A percentile compares a stretch with the other conserved stretches of the same genome.
Conservation (phyloP, 2,888 invertebrate species). For the Branchinecta sandiegonensis region DNA sequence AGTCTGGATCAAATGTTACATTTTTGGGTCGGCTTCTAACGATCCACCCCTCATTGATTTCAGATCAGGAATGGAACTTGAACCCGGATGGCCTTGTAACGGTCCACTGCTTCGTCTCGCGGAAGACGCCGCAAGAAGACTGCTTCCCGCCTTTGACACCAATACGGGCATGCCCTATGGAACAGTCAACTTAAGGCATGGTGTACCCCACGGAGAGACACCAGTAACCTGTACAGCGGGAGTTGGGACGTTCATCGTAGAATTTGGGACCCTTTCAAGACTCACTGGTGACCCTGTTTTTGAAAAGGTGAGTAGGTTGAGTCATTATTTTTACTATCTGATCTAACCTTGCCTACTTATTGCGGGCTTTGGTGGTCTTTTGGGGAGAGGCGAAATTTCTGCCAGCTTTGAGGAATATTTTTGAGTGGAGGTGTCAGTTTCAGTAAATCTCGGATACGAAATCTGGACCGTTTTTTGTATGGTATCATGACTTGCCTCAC, state of each 20-base stretch:
- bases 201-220: conserved; percentile 88
- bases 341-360: no score
- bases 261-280: conserved; percentile 84
- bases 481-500: no score
- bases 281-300: conserved; percentile 87
- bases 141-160: conserved; percentile 79
- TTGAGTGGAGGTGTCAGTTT: no score
- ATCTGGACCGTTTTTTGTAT: no score
- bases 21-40: no score
- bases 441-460: no score
- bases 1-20: no score
- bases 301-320: conserved; percentile 53
- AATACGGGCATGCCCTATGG: conserved; percentile 94
- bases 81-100: conserved; percentile 93
- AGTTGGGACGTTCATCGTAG: conserved; percentile 89
- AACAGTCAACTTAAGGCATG: conserved; percentile 77
- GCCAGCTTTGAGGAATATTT: no score
- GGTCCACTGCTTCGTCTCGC: conserved; percentile 84
- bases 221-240: conserved; percentile 95
- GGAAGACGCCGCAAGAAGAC: conserved; percentile 79
- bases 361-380: no score
- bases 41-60: background rate
- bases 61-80: conserved; percentile 60
- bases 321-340: background rate
- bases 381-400: no score